These are phyloP conservation scores for Prochilodus magdalenae DNA, from an alignment of 2,113 vertebrate species.

Conservation along the genomic window DNA sequence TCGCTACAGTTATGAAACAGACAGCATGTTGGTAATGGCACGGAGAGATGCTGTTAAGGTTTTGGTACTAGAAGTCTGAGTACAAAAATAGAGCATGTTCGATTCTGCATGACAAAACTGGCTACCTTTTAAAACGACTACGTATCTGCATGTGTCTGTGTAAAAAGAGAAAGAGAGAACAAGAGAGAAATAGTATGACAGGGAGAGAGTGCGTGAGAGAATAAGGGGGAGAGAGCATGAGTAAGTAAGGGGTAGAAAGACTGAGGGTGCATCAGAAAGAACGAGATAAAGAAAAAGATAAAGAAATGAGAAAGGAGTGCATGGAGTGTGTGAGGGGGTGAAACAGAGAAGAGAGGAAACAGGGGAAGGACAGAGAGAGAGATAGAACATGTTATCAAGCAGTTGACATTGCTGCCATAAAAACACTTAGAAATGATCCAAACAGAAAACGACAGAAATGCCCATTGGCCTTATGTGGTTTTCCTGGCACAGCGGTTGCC, in stretches of 20 bases:
- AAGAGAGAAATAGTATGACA: neutral
- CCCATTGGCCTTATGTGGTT: conserved; percentile 11
- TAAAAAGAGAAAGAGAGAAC: neutral
- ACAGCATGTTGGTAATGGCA: neutral
- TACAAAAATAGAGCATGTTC: conserved; percentile 22
- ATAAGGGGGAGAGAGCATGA: neutral
- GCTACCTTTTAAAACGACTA: neutral
- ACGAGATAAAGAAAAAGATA: too few relatives aligned
- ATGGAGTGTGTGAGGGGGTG: too few relatives aligned
- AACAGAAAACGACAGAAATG: neutral
- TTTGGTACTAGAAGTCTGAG: neutral
- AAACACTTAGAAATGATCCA: neutral
- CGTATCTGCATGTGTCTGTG: neutral
- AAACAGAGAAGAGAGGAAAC: neutral
- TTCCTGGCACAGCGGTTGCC: conserved; percentile 38
- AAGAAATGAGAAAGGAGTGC: neutral
- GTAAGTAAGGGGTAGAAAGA: neutral
- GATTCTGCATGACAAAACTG: neutral
- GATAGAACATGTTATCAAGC: neutral
- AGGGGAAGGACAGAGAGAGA: neutral
- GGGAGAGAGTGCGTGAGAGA: neutral
- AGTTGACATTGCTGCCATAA: conserved; percentile 27
- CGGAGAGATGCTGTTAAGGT: neutral
- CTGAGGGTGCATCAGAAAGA: too few relatives aligned
- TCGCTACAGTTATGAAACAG: neutral